A percentile compares a stretch with the other conserved stretches of the same genome.
phyloP scores from a whole-genome alignment of 1,140 invertebrate species.

The Sminthurinus signatus region DNA sequence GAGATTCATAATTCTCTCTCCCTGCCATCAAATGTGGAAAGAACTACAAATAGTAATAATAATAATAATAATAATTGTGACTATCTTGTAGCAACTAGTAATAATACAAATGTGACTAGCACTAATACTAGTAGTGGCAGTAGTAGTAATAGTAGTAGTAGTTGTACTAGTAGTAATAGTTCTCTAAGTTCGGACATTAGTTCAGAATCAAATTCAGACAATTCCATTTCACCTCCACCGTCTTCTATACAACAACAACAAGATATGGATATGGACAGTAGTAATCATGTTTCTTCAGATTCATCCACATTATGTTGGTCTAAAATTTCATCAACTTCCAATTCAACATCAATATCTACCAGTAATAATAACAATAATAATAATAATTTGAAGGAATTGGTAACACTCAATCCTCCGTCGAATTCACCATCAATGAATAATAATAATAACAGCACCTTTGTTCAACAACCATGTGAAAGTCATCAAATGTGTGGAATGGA shows the following conservation, averaged over 20 bases:
- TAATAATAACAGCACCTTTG: neutral
- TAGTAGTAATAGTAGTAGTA: neutral
- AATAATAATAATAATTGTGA: constrained; percentile 3
- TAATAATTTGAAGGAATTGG: too few relatives aligned
- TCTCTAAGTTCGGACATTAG: neutral
- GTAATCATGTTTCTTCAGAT: neutral
- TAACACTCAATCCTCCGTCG: too few relatives aligned
- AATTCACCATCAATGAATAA: neutral
- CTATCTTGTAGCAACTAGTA: constrained; percentile 2
- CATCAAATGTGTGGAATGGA: constrained; percentile 33
- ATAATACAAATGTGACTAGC: neutral
- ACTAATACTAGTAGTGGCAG: neutral
- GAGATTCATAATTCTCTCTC: constrained; percentile 3
- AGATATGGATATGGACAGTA: neutral
- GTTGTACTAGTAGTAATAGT: constrained; percentile 3
- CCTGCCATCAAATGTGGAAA: neutral
- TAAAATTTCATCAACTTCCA: neutral
- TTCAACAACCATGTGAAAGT: constrained; percentile 23
- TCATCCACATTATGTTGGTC: neutral
- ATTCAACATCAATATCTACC: neutral
- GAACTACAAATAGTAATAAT: too few relatives aligned
- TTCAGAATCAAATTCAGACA: neutral
- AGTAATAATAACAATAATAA: neutral
- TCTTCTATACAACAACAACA: neutral
- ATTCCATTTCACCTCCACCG: neutral